These are phyloP conservation scores for Pycnomerus fuliginosus DNA, from an alignment of 2,888 invertebrate species.

Conservation along the genomic window DNA sequence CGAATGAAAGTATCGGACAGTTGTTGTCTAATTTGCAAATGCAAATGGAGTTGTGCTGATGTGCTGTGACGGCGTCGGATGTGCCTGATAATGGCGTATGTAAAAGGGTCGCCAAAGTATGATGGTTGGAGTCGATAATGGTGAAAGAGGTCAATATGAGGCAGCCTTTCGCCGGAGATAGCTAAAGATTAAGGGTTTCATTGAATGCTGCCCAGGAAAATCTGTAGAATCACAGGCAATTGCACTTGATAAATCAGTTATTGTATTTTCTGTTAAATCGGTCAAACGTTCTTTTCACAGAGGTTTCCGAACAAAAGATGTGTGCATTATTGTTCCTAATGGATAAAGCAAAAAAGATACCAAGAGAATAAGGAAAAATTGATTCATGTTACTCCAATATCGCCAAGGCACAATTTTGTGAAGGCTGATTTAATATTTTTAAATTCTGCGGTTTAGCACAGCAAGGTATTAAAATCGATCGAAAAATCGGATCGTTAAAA, in stretches of 20 bases:
- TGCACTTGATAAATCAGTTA: constrained; percentile 38
- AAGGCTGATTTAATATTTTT: constrained; percentile 3
- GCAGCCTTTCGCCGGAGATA: constrained; percentile 13
- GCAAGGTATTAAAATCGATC: too few relatives aligned
- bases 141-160: constrained; percentile 15
- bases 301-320: constrained; percentile 27
- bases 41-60: too few relatives aligned
- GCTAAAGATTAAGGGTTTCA: constrained; percentile 26
- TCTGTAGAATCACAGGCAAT: constrained; percentile 34
- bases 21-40: too few relatives aligned
- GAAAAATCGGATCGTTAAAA: too few relatives aligned
- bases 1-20: too few relatives aligned
- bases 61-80: too few relatives aligned
- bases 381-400: constrained; percentile 8
- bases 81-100: too few relatives aligned
- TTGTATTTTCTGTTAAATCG: constrained; percentile 37
- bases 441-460: too few relatives aligned
- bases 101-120: constrained; percentile 15
- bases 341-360: too few relatives aligned
- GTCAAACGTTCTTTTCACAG: constrained; percentile 33
- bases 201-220: constrained; percentile 25
- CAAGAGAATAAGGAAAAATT: constrained; percentile 23
- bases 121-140: constrained; percentile 14
- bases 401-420: not conserved
- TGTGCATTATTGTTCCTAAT: constrained; percentile 31